Conservation (phyloP, 2,113 vertebrate species). For the Falcunculus frontatus region DNA sequence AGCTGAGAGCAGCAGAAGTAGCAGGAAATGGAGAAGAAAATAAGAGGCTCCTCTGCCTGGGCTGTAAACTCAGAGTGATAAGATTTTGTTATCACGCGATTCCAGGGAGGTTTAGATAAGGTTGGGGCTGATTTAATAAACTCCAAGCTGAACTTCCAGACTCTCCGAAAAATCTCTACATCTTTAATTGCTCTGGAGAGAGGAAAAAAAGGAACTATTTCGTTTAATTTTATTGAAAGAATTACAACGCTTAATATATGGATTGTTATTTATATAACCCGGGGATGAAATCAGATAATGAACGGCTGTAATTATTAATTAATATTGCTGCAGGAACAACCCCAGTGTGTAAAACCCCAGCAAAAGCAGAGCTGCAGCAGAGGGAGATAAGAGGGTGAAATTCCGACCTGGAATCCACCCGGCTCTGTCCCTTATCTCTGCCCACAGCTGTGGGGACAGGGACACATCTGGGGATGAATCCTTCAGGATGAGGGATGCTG, state of each 20-base stretch:
- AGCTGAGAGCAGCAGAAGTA: neutral
- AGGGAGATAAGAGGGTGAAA: slow-evolving; percentile 13
- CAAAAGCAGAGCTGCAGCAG: neutral
- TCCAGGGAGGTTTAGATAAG: slow-evolving; percentile 22
- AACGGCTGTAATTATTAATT: neutral
- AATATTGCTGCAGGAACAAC: neutral
- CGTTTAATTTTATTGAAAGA: neutral
- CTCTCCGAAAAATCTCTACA: neutral
- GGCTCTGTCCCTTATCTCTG: neutral
- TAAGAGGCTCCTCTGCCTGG: neutral
- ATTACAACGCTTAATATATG: neutral
- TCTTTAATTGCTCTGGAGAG: neutral
- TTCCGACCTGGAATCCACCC: neutral
- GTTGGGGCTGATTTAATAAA: neutral
- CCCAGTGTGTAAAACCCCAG: neutral
- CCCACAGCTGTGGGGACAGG: neutral
- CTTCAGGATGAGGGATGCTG: neutral
- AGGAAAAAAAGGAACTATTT: neutral
- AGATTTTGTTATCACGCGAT: neutral
- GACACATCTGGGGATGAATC: neutral
- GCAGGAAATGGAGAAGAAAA: neutral
- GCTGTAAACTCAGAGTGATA: neutral
- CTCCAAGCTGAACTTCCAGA: neutral
- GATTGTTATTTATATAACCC: neutral
- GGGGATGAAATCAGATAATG: neutral